Evolutionary conservation across 2,113 vertebrate genomes (phyloP), one percentile per base, ranked within the genome.

Genomic region (Oryzias javanicus): DNA sequence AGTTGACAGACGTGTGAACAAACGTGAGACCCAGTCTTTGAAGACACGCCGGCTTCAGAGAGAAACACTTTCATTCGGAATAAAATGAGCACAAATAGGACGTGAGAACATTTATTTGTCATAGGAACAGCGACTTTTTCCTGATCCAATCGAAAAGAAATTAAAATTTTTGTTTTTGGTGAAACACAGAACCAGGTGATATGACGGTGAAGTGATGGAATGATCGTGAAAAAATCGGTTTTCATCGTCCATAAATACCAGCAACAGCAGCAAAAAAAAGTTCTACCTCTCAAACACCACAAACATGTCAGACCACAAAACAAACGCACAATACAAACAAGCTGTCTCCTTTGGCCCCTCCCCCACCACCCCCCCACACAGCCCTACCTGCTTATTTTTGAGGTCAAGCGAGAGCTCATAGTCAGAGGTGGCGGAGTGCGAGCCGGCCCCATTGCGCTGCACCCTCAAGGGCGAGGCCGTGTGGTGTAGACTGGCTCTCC

Each of bases 341-440:
- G 55, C 53, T n/a, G n/a, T n/a, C n/a, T n/a, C n/a, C n/a, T n/a
- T n/a, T n/a, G n/a, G n/a, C n/a, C 52, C 56, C 22, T 47, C 42
- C 67, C 63, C 49, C 65, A 2, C 51, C 44, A 59, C 3, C 20
- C 59, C 80, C 67, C 74, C 68, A 82, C 76, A 80, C 65, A 73
- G 70, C 78, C 93, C 92, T 97, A 99, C 96, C 96, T 98, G 97
- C 94, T 98, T 98, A 92, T 96, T 99, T 95, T 98, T 98, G 94
- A 98, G 94, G 93, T 99, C 96, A 93, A 98, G 93, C 72, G 97
- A 98, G 92, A 97, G 95, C 86, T 99, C 95, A 93, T 97, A 98
- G 90, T 98, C 94, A 56, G 95, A 94, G 75, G 93, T 58, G 64
- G 84, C 60, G 54, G 93, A 78, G 81, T 96, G 96, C 68, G 95